Conservation (phyloP, 2,888 invertebrate species). For the Halictus quadricinctus region DNA sequence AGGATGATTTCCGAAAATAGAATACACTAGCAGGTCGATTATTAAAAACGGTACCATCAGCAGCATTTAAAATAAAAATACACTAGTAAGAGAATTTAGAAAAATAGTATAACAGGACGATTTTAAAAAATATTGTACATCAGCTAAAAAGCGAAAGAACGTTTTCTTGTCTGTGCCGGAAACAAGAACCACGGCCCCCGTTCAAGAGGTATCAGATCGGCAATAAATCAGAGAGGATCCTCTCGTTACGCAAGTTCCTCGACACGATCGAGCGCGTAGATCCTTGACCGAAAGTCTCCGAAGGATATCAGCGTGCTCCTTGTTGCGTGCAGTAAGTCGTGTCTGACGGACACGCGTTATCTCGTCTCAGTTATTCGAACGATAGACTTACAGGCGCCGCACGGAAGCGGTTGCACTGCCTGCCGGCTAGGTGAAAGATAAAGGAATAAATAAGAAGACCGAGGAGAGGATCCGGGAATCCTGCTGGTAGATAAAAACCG, state of each 20-base stretch:
- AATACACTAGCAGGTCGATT: too few species aligned
- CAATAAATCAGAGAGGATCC: not conserved
- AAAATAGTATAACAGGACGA: too few species aligned
- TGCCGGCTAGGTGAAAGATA: constrained; percentile 12
- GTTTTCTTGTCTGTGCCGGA: not conserved
- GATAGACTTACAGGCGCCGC: not conserved
- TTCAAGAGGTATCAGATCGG: not conserved
- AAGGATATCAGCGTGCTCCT: not conserved
- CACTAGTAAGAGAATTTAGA: too few species aligned
- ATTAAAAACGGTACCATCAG: too few species aligned
- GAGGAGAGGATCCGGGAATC: not conserved
- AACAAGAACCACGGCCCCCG: not conserved
- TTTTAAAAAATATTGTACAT: too few species aligned
- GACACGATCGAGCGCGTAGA: constrained; percentile 6
- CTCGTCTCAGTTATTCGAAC: not conserved
- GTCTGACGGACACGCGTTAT: constrained; percentile 8
- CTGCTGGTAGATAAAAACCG: constrained; percentile 13
- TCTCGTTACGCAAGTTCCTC: not conserved
- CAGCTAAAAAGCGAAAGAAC: not conserved
- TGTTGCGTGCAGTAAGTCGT: not conserved
- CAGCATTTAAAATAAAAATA: too few species aligned
- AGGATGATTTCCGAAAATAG: too few species aligned
- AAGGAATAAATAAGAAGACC: constrained; percentile 3
- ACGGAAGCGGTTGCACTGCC: not conserved
- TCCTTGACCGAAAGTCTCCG: constrained; percentile 1